phyloP scores from a whole-genome alignment of 2,797 vertebrate genomes.

The Mico argentatus region DNA sequence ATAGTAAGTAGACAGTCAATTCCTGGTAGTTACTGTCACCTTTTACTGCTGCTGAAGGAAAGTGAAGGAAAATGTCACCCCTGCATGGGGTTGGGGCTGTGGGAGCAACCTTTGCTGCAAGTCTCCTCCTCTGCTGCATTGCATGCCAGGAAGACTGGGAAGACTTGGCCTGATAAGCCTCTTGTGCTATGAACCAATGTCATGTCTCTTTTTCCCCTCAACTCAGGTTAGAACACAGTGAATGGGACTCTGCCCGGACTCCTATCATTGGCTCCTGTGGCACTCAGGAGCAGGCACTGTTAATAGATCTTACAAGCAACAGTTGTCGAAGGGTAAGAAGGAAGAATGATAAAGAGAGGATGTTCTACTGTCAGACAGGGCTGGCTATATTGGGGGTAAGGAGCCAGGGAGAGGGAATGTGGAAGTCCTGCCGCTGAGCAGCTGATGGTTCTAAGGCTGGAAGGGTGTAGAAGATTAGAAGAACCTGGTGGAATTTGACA shows the following conservation, averaged over 20 bases:
- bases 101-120: not conserved
- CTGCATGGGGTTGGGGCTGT: not conserved
- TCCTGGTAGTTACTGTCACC: not conserved
- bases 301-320: constrained; percentile 89
- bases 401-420: not conserved
- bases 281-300: constrained; percentile 87
- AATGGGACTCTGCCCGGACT: constrained; percentile 85
- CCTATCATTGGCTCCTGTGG: constrained; percentile 79
- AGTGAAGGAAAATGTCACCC: too few relatives aligned
- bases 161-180: not conserved
- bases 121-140: not conserved
- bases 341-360: not conserved
- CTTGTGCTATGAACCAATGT: not conserved
- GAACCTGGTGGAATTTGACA: not conserved
- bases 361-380: not conserved
- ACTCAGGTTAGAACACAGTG: constrained; percentile 83
- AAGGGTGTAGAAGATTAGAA: not conserved
- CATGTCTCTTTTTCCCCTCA: not conserved
- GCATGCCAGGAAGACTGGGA: not conserved
- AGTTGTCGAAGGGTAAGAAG: constrained; percentile 88
- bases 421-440: not conserved
- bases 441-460: not conserved
- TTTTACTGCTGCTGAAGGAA: not conserved
- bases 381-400: not conserved
- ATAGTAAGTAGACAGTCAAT: not conserved